Base-by-base conservation (phyloP, 2,888 invertebrate genomes). In the Hydropsyche betteni region DNA sequence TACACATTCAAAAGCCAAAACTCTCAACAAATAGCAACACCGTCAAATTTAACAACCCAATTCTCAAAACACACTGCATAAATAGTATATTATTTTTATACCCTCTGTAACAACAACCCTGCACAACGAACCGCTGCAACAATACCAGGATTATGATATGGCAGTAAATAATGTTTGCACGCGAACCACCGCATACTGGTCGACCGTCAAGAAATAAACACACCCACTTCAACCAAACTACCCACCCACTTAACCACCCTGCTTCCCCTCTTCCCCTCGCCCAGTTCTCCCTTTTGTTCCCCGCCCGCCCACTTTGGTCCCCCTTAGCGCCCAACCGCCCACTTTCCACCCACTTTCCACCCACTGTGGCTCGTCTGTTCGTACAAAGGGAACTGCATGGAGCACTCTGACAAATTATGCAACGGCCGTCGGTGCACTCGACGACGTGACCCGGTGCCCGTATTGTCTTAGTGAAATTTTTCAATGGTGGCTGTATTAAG, bases 111-210 rank as follows among this genome's bases (percentile, higher is more conserved):
- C 12, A 16, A 53, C 14, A 16, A 53, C 53, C 53, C 53, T 53
- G 53, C 53, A 53, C 14, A 53, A 16, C 12, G 14, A 53, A 53
- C 53, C 14, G 53, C 53, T 14, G 53, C 71, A 55, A 51, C 69
- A 68, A 68, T 69, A 34, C 36, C 69, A 69, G 74, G 74, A 74
- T 74, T 74, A 74, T 74, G 74, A 74, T 69, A 55, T 38, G 74
- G 74, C 69, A 53, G 74, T 74, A 74, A 74, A 74, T 69, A 74
- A 74, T 68, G 74, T 68, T 69, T 53, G 69, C 74, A 74, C 74
- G 74, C 74, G 69, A 73, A 58, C 74, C 74, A 55, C 73, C 73
- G 10, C 61, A 73, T 38, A 36, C 33, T 44, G 51, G 36, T 44
- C 14, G 73, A 38, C 73, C 64, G 61, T 74, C 74, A 74, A 74